Conservation (phyloP, 2,888 invertebrate species). For the Eulithis prunata region DNA sequence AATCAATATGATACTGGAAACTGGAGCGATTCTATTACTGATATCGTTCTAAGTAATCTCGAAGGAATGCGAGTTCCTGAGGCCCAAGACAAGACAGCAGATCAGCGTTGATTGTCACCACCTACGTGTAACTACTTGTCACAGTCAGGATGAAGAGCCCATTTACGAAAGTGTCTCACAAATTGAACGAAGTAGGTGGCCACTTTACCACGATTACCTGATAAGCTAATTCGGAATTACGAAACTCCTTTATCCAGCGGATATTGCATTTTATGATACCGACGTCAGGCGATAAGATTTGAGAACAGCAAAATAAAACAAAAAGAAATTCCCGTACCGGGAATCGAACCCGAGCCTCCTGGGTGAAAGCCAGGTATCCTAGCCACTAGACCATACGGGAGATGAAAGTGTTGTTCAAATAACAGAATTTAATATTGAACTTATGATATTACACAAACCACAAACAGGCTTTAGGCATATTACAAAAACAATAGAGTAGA, state of each 20-base stretch:
- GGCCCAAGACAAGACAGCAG: slow-evolving; percentile 37
- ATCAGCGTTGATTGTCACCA: slow-evolving; percentile 40
- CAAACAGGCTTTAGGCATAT: too few relatives aligned
- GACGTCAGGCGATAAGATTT: not conserved
- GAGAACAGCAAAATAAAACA: not conserved
- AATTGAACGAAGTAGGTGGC: slow-evolving; percentile 38
- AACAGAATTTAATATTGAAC: not conserved
- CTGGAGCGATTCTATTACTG: slow-evolving; percentile 34
- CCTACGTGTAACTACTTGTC: slow-evolving; percentile 35
- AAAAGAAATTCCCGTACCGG: slow-evolving; percentile 85
- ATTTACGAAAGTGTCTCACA: slow-evolving; percentile 34
- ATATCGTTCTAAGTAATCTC: slow-evolving; percentile 14
- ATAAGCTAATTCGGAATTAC: slow-evolving; percentile 17
- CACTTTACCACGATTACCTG: slow-evolving; percentile 19
- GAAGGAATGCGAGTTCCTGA: slow-evolving; percentile 30
- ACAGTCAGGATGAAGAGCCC: slow-evolving; percentile 33
- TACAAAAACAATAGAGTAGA: too few relatives aligned
- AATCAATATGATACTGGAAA: slow-evolving; percentile 26
- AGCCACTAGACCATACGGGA: slow-evolving; percentile 88
- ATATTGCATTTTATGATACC: slow-evolving; percentile 7
- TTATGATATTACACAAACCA: too few relatives aligned
- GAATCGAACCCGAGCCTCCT: slow-evolving; percentile 90
- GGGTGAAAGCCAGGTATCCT: slow-evolving; percentile 89
- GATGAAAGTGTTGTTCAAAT: slow-evolving; percentile 21
- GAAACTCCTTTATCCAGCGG: slow-evolving; percentile 15